These are phyloP conservation scores for Exephanes ischioxanthus DNA, from an alignment of 2,888 invertebrate genomes.

Conservation along the genomic window DNA sequence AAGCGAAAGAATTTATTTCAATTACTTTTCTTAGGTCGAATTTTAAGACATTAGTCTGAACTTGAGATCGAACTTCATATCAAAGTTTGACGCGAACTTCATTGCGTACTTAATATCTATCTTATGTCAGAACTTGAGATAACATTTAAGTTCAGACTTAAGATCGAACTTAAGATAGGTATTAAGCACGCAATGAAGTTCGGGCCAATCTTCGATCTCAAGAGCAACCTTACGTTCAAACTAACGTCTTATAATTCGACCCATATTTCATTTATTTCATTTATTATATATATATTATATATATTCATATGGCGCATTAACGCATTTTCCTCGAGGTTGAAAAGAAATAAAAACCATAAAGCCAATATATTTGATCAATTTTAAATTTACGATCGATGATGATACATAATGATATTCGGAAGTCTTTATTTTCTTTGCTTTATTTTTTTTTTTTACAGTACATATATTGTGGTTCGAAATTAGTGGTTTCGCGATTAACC, in stretches of 20 bases:
- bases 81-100: no score
- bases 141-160: no score
- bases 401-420: slow-evolving; percentile 20
- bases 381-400: background rate
- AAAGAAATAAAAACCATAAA: background rate
- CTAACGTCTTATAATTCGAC: background rate
- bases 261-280: background rate
- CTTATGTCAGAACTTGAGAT: no score
- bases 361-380: background rate
- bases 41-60: no score
- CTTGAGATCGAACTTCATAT: no score
- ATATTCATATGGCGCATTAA: background rate
- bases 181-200: background rate
- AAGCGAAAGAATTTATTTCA: background rate
- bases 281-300: no score
- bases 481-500: slow-evolving; percentile 18
- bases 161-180: no score
- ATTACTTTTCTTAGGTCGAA: background rate
- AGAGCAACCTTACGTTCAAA: no score
- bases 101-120: no score
- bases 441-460: background rate
- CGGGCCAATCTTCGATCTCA: no score
- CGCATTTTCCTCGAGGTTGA: background rate
- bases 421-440: background rate
- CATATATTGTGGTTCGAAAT: slow-evolving; percentile 10